phyloP scores from a whole-genome alignment of 2,888 invertebrate species.

The Drosophila differens region DNA sequence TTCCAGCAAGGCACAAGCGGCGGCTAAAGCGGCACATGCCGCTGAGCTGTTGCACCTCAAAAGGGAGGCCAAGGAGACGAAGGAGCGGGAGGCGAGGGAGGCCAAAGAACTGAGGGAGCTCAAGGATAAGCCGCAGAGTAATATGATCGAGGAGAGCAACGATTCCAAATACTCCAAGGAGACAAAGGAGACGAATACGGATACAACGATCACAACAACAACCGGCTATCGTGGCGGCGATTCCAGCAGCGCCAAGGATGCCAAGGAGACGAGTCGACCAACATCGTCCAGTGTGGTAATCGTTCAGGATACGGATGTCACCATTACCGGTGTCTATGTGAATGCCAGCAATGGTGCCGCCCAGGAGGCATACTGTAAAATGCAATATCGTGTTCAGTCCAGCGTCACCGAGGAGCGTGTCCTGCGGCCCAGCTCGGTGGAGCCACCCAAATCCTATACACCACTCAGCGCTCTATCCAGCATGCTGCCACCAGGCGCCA shows the following conservation, averaged over 20 bases:
- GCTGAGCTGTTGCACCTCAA: slow-evolving; percentile 35
- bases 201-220: slow-evolving; percentile 78
- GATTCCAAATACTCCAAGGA: slow-evolving; percentile 83
- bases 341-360: slow-evolving; percentile 91
- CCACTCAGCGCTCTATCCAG: slow-evolving; percentile 93
- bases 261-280: slow-evolving; percentile 83
- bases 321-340: slow-evolving; percentile 94
- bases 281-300: slow-evolving; percentile 89
- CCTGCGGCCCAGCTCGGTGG: slow-evolving; percentile 86
- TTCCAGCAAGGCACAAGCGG: slow-evolving; percentile 1
- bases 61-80: slow-evolving; percentile 50
- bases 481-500: slow-evolving; percentile 93
- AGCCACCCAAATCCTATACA: slow-evolving; percentile 90
- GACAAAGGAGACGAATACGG: slow-evolving; percentile 83
- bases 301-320: slow-evolving; percentile 94
- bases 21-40: not conserved
- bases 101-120: slow-evolving; percentile 38
- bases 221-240: slow-evolving; percentile 76
- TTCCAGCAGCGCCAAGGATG: slow-evolving; percentile 81
- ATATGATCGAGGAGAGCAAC: slow-evolving; percentile 82
- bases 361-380: slow-evolving; percentile 93
- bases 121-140: slow-evolving; percentile 60
- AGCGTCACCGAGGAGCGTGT: slow-evolving; percentile 95
- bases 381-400: slow-evolving; percentile 95
- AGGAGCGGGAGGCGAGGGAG: slow-evolving; percentile 18